A percentile compares a stretch with the other conserved stretches of the same genome.
Conservation (phyloP, 2,797 vertebrate species). For the Dallia pectoralis region DNA sequence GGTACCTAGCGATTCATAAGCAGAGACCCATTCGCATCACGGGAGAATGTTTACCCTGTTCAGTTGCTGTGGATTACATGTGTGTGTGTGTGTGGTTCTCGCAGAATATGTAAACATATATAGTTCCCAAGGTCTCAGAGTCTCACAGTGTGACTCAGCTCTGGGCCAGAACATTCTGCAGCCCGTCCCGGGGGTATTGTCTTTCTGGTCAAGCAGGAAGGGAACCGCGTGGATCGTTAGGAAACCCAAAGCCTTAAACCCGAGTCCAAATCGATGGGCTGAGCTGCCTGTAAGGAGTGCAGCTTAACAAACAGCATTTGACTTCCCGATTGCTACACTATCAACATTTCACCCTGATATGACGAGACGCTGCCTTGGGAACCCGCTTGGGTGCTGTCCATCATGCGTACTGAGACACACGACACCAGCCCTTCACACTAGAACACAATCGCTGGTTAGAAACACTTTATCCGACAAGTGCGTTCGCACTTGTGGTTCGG, state of each 20-base stretch:
- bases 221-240: conserved; percentile 73
- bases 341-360: conserved; percentile 73
- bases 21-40: not conserved
- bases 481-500: too few relatives aligned
- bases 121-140: conserved; percentile 16
- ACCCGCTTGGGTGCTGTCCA: conserved; percentile 60
- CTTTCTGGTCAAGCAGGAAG: conserved; percentile 74
- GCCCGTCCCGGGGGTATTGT: conserved; percentile 62
- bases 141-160: conserved; percentile 36
- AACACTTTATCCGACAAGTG: not conserved
- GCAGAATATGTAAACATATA: too few relatives aligned
- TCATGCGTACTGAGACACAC: conserved; percentile 52
- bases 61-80: not conserved
- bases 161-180: conserved; percentile 45
- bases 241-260: conserved; percentile 74
- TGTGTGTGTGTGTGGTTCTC: too few relatives aligned
- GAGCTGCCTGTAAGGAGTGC: conserved; percentile 66
- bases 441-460: conserved; percentile 1
- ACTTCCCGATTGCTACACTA: conserved; percentile 69
- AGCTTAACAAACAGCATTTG: conserved; percentile 55
- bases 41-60: not conserved
- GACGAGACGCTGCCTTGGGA: conserved; percentile 50
- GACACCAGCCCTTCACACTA: conserved; percentile 52
- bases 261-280: conserved; percentile 72
- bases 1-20: not conserved